Conservation (phyloP, 2,888 invertebrate species). For the Cantharis nigra region DNA sequence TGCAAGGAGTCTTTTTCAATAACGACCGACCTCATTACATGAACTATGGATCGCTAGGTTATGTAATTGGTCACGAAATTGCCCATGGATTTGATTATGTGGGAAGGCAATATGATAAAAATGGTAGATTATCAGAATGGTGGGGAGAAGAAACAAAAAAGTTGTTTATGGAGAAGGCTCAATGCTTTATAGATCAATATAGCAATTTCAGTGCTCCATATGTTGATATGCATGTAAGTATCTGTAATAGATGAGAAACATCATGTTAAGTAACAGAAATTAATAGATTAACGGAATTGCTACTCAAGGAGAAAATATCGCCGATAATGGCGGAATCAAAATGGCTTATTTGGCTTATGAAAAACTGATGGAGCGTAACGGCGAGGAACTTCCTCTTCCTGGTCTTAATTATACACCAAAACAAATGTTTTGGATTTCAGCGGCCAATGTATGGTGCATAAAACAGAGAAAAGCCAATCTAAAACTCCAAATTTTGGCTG, state of each 20-base stretch:
- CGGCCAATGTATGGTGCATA: not conserved
- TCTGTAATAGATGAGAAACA: not conserved
- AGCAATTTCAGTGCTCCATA: conserved; percentile 79
- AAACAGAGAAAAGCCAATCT: not conserved
- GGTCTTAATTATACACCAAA: conserved; percentile 50
- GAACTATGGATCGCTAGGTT: conserved; percentile 85
- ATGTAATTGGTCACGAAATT: conserved; percentile 85
- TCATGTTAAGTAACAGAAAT: not conserved
- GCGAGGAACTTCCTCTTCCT: conserved; percentile 46
- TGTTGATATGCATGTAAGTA: conserved; percentile 62
- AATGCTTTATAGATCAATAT: conserved; percentile 88
- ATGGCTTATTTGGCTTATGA: conserved; percentile 68
- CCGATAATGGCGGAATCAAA: conserved; percentile 91
- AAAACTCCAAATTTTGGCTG: not conserved
- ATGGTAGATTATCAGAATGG: conserved; percentile 9
- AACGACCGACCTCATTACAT: conserved; percentile 82
- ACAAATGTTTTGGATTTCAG: conserved; percentile 66
- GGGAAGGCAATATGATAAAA: conserved; percentile 11
- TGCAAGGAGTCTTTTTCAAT: conserved; percentile 85
- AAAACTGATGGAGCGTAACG: conserved; percentile 46
- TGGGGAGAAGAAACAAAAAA: conserved; percentile 13
- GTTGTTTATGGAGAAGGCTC: conserved; percentile 59
- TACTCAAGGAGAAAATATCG: conserved; percentile 94
- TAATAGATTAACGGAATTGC: conserved; percentile 84
- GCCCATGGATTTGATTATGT: conserved; percentile 75